A percentile compares a stretch with the other conserved stretches of the same genome.
phyloP scores from a whole-genome alignment of 2,797 vertebrate species.

The Malurus leucopterus region DNA sequence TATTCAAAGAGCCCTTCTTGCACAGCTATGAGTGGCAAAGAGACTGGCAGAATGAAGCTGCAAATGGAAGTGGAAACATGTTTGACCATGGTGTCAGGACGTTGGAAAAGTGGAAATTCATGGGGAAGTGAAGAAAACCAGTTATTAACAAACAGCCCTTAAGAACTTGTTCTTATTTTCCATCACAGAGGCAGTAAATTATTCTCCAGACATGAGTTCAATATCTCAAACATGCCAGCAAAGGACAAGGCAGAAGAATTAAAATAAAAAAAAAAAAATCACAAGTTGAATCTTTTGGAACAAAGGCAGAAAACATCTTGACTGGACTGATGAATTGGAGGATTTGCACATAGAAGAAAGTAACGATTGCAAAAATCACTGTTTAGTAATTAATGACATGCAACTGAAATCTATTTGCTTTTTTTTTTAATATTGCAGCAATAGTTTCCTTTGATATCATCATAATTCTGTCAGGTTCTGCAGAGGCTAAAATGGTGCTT shows the following conservation, averaged over 20 bases:
- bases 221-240: constrained; percentile 32
- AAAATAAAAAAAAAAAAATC: neutral
- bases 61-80: neutral
- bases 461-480: neutral
- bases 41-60: neutral
- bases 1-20: neutral
- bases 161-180: neutral
- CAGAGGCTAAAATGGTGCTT: neutral
- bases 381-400: neutral
- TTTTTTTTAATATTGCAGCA: neutral
- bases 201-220: neutral
- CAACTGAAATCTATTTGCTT: neutral
- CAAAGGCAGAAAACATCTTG: constrained; percentile 55
- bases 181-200: constrained; percentile 9
- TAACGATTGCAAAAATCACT: neutral
- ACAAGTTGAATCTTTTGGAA: constrained; percentile 21
- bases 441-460: neutral
- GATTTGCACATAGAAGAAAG: neutral
- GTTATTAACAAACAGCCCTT: neutral
- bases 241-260: neutral
- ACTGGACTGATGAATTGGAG: neutral
- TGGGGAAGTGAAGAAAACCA: neutral
- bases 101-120: neutral
- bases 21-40: neutral
- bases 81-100: neutral